Percentiles rank a stretch among this genome's conserved stretches.
These are phyloP conservation scores for Trichopoda pennipes DNA, from an alignment of 2,888 invertebrate genomes.

Conservation along the genomic window DNA sequence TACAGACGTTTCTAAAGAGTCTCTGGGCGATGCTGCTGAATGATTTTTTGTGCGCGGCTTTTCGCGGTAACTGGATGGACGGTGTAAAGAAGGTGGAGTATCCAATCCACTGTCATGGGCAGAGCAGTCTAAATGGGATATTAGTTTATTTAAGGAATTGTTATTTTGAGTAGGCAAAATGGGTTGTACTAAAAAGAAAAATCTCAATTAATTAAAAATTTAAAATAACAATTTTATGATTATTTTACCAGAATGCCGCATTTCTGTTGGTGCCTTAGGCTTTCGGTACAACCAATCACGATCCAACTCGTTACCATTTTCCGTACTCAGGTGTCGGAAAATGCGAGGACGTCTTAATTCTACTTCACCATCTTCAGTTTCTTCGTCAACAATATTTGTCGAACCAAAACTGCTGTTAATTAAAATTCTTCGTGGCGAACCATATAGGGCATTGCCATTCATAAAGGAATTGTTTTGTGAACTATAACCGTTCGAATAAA, in stretches of 20 bases:
- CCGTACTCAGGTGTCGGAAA: slow-evolving; percentile 73
- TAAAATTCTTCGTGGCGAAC: slow-evolving; percentile 79
- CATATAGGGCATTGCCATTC: slow-evolving; percentile 76
- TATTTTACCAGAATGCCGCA: slow-evolving; percentile 79
- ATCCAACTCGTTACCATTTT: slow-evolving; percentile 80
- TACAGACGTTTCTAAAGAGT: slow-evolving; percentile 79
- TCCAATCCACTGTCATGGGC: slow-evolving; percentile 81
- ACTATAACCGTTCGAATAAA: slow-evolving; percentile 78
- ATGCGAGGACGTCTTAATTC: slow-evolving; percentile 78
- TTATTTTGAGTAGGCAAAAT: slow-evolving; percentile 74
- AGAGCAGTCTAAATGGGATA: slow-evolving; percentile 83
- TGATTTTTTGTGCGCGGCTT: slow-evolving; percentile 69
- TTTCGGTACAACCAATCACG: slow-evolving; percentile 80
- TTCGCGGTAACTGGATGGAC: slow-evolving; percentile 80
- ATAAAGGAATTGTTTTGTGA: slow-evolving; percentile 79
- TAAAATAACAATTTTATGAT: background rate
- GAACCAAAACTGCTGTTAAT: slow-evolving; percentile 79
- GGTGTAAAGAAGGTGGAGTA: slow-evolving; percentile 81
- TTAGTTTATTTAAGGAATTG: slow-evolving; percentile 55
- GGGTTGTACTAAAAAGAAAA: slow-evolving; percentile 81
- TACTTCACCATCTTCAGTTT: slow-evolving; percentile 79
- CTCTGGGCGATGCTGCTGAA: slow-evolving; percentile 72
- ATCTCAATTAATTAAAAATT: background rate
- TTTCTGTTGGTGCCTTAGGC: slow-evolving; percentile 80
- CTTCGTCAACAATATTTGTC: slow-evolving; percentile 80